A percentile compares a stretch with the other conserved stretches of the same genome.
These are phyloP conservation scores for Sclerurus mexicanus DNA, from an alignment of 2,113 vertebrate genomes.

Conservation along the genomic window DNA sequence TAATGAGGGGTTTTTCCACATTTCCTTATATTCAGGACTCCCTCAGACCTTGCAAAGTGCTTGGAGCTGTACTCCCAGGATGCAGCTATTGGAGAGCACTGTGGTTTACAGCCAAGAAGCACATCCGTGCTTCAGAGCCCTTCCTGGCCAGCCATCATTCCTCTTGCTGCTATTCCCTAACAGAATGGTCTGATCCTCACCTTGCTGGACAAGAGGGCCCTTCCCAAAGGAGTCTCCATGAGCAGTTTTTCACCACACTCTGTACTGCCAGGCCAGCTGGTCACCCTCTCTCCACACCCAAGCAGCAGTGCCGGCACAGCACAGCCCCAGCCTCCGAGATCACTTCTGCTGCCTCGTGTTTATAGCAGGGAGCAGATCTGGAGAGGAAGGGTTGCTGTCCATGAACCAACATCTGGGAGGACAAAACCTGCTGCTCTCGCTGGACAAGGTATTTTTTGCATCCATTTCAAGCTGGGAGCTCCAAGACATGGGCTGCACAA, in stretches of 20 bases:
- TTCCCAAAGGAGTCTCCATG: not conserved
- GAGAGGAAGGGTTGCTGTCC: not conserved
- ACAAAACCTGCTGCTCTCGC: not conserved
- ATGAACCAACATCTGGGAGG: not conserved
- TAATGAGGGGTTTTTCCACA: not conserved
- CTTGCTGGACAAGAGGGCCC: not conserved
- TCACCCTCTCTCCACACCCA: not conserved
- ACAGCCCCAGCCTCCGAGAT: fast-evolving
- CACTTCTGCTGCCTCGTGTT: not conserved
- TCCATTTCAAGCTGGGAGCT: not conserved
- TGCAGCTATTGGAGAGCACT: not conserved
- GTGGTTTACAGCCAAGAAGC: not conserved
- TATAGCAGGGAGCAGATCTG: not conserved
- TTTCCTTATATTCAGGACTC: not conserved
- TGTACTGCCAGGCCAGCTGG: not conserved
- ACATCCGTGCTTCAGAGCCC: not conserved
- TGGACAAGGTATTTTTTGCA: not conserved
- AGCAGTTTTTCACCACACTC: not conserved
- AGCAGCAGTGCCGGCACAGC: not conserved
- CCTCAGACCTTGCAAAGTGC: not conserved
- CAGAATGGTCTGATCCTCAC: not conserved
- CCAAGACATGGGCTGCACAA: not conserved
- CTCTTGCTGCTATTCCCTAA: fast-evolving
- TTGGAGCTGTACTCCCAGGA: not conserved
- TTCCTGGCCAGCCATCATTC: not conserved